Conservation (phyloP, 2,888 invertebrate genomes). For the Drosophila imparisetae region DNA sequence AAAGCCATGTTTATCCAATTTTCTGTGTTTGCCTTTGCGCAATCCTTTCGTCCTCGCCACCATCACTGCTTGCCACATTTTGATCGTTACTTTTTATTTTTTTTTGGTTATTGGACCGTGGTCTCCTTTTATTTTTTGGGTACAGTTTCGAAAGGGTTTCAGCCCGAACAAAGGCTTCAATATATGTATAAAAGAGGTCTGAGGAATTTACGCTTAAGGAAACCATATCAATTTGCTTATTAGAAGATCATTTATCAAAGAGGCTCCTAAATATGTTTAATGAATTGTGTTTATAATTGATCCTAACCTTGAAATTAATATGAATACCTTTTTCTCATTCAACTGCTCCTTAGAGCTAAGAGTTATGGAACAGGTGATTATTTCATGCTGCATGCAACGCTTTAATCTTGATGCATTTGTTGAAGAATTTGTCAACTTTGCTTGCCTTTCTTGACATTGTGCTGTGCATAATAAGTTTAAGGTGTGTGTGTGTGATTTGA, state of each 20-base stretch:
- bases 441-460: slow-evolving; percentile 22
- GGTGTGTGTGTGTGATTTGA: slow-evolving; percentile 7
- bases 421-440: slow-evolving; percentile 33
- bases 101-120: slow-evolving; percentile 22
- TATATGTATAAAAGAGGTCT: slow-evolving; percentile 8
- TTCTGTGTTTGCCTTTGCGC: slow-evolving; percentile 52
- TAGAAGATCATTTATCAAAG: slow-evolving; percentile 12
- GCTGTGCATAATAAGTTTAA: slow-evolving; percentile 60
- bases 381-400: neutral
- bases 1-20: slow-evolving; percentile 69
- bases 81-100: slow-evolving; percentile 43
- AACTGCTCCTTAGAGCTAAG: neutral
- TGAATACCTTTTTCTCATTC: neutral
- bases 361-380: neutral
- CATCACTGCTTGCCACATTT: slow-evolving; percentile 44
- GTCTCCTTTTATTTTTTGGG: slow-evolving; percentile 32
- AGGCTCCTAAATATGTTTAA: neutral
- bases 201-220: slow-evolving; percentile 2
- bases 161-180: neutral
- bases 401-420: slow-evolving; percentile 1
- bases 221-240: slow-evolving; percentile 10
- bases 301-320: neutral
- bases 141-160: slow-evolving; percentile 64
- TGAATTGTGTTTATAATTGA: neutral
- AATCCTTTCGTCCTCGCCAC: slow-evolving; percentile 76